Base-by-base conservation (phyloP, 2,888 invertebrate genomes). In the Sinodicranocentrus sp. region DNA sequence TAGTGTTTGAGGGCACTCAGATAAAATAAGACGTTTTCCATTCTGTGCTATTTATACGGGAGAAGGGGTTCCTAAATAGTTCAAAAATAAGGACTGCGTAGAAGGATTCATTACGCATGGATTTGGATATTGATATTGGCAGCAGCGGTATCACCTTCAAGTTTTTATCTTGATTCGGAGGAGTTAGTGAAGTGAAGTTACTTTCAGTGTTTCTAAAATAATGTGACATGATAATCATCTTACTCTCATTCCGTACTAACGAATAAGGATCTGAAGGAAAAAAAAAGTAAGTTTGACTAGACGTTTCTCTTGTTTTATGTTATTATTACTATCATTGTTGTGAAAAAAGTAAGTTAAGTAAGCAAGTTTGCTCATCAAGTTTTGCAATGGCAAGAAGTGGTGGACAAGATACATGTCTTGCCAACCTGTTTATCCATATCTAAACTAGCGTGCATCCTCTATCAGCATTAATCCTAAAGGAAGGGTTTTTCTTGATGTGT, bases 281-380 rank as follows among this genome's bases (percentile, higher is more conserved):
- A 48, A 48, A 48, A 48, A 25, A 25, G 57, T 57, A 57, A 57
- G 57, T 57, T 25, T 57, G 10, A 57, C 23, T 23, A 57, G 25
- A 57, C 57, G 25, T 52, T 57, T 57, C 25, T 57, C 2, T 21
- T 23, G 23, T 48, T 19, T 54, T 54, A 57, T 25, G 57, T 25
- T 57, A 48, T 48, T 19, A 17, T 19, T 52, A 8, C 19, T 52
- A 52, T 52, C 19, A 57, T 57, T 25, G n/a, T 23, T 57, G 57
- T 57, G 57, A 57, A 57, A 23, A 57, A 57, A 52, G 57, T 57
- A 57, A 52, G 19, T 52, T 57, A 57, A 57, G 57, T 25, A 57
- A 57, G 57, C 57, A 23, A 57, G 52, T 52, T 52, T 19, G 19
- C 19, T 52, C 52, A 19, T 23, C 57, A 23, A 57, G 25, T 57